These are phyloP conservation scores for Dasysyrphus tricinctus DNA, from an alignment of 2,888 invertebrate species.

Conservation along the genomic window DNA sequence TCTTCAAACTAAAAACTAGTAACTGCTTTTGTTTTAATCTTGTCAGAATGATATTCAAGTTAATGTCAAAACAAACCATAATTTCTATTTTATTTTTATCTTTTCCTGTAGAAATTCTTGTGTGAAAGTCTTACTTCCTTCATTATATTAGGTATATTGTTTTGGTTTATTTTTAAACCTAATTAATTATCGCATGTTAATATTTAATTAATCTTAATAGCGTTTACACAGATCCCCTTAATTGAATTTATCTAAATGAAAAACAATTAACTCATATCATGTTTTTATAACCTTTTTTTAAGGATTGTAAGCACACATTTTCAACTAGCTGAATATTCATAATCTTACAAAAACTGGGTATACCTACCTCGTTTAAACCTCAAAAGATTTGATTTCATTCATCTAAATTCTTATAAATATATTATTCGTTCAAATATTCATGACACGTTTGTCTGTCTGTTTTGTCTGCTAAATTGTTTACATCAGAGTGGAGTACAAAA, in stretches of 20 bases:
- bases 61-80: background rate
- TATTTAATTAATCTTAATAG: slow-evolving; percentile 5
- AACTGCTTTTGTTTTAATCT: too few species aligned
- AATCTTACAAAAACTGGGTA: background rate
- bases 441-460: slow-evolving; percentile 12
- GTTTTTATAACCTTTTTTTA: slow-evolving; percentile 26
- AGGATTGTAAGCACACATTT: slow-evolving; percentile 37
- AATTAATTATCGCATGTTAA: slow-evolving; percentile 18
- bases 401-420: slow-evolving; percentile 11
- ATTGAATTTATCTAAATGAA: slow-evolving; percentile 34
- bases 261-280: slow-evolving; percentile 38
- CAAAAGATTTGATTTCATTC: slow-evolving; percentile 11
- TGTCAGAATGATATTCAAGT: too few species aligned
- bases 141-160: slow-evolving; percentile 9
- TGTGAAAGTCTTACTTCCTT: slow-evolving; percentile 3
- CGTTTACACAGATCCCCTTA: slow-evolving; percentile 19
- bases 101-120: background rate
- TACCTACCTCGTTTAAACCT: background rate
- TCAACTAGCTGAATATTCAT: slow-evolving; percentile 37
- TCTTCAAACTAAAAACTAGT: too few species aligned
- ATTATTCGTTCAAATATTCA: slow-evolving; percentile 17
- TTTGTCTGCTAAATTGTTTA: slow-evolving; percentile 1
- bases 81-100: background rate
- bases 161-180: slow-evolving; percentile 2
- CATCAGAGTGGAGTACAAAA: background rate